Base-by-base conservation (phyloP, 1,140 invertebrate species). In the Whitmania pigra region DNA sequence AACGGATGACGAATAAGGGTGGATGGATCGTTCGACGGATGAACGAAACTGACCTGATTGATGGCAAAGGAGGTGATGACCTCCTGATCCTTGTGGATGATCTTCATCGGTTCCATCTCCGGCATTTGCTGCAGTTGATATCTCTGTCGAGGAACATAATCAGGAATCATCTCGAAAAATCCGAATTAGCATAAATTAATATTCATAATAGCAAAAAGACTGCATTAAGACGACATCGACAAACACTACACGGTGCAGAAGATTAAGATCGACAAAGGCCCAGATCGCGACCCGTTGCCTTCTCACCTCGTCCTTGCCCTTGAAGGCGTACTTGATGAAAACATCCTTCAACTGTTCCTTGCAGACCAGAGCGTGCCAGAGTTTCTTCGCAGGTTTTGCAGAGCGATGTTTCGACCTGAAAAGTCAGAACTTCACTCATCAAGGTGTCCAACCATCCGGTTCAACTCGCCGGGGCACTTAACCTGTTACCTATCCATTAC, bases 81-180 rank as follows among this genome's bases (percentile, higher is more conserved):
- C 82, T 99, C 96, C 85, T 97, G 94, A 80, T 99, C 96, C 84
- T 97, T 97, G 80, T 99, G 96, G 74, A 98, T 94, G 74, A 99
- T 93, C 73, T 94, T 87, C 69, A 67, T 54, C 36, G 72, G 67
- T 40, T 68, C 53, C 49, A 18, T 66, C 36, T 71, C 63, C 3
- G 22, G 43, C 15, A 53, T 20, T 20, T 49, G 29, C 40, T 55
- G 67, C 25, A 20, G 43, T 25, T 69, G n/a, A 29, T 49, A 13
- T 13, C 43, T 49, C 43, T 49, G 43, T 17, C 9, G 15, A 49
- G 31, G 31, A 6, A 36, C 6, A 36, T 3, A 36, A 6, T 36
- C 13, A 11, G 13, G 43, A 49, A 49, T 49, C 43, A 49, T 1
- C 15, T 49, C 31, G 31, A 36, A 36, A 3, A 11, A 49, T 13